Evolutionary conservation across 2,797 vertebrate species (phyloP).

Genomic region (Falco berigora): DNA sequence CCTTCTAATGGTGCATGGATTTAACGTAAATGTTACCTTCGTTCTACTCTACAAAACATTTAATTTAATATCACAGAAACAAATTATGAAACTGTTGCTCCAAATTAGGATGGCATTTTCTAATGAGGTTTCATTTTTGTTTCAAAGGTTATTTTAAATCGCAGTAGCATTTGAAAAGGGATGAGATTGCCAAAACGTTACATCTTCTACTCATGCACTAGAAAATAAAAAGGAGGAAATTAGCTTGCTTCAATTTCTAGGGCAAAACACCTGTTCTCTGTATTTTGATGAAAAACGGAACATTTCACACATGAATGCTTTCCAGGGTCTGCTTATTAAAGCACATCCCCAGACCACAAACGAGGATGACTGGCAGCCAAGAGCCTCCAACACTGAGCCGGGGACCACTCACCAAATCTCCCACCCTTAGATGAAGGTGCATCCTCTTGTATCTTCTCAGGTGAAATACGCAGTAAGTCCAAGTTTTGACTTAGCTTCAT

Average conservation of each 20-base stretch:
- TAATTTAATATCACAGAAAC: neutral
- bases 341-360: neutral
- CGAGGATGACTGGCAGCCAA: neutral
- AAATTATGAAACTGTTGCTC: neutral
- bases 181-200: neutral
- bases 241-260: neutral
- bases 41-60: neutral
- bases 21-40: conserved; percentile 10
- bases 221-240: neutral
- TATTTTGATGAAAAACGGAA: neutral
- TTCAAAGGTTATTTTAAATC: conserved; percentile 44
- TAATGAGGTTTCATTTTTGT: conserved; percentile 1
- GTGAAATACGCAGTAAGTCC: fast-evolving
- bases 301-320: neutral
- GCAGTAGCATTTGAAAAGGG: neutral
- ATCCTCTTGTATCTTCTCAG: neutral
- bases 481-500: neutral
- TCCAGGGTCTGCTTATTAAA: neutral
- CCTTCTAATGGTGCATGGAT: neutral
- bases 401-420: neutral
- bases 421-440: neutral
- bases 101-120: conserved; percentile 51
- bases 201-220: neutral
- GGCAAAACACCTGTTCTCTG: neutral
- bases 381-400: fast-evolving